These are phyloP conservation scores for Macrotis lagotis DNA, from an alignment of 2,113 vertebrate genomes.

Conservation along the genomic window DNA sequence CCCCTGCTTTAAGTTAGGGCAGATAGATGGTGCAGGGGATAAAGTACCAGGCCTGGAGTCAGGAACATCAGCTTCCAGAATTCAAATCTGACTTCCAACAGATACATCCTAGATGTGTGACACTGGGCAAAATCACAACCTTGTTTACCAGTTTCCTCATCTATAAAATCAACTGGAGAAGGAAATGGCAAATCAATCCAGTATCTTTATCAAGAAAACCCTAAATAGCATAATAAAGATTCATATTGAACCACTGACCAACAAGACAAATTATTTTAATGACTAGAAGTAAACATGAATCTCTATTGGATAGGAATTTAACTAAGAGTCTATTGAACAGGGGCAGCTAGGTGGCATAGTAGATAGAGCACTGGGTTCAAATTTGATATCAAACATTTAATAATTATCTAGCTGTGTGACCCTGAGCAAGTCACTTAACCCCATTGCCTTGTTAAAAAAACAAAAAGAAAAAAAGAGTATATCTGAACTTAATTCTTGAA, in stretches of 20 bases:
- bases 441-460: too few relatives aligned
- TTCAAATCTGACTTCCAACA: background rate
- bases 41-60: background rate
- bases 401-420: too few relatives aligned
- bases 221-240: background rate
- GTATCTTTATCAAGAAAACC: background rate
- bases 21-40: background rate
- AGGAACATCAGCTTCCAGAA: background rate
- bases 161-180: background rate
- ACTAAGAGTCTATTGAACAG: too few relatives aligned
- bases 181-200: background rate
- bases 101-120: background rate
- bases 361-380: too few relatives aligned
- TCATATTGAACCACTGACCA: background rate
- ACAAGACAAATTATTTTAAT: background rate
- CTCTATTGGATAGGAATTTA: background rate
- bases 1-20: background rate
- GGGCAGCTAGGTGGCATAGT: too few relatives aligned
- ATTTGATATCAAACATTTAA: too few relatives aligned
- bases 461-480: too few relatives aligned
- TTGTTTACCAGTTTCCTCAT: background rate
- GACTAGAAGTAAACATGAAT: background rate
- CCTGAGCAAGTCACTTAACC: too few relatives aligned
- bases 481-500: background rate
- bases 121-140: background rate